A percentile compares a stretch with the other conserved stretches of the same genome.
These are phyloP conservation scores for Eupithecia insigniata DNA, from an alignment of 2,888 invertebrate genomes.

Conservation along the genomic window DNA sequence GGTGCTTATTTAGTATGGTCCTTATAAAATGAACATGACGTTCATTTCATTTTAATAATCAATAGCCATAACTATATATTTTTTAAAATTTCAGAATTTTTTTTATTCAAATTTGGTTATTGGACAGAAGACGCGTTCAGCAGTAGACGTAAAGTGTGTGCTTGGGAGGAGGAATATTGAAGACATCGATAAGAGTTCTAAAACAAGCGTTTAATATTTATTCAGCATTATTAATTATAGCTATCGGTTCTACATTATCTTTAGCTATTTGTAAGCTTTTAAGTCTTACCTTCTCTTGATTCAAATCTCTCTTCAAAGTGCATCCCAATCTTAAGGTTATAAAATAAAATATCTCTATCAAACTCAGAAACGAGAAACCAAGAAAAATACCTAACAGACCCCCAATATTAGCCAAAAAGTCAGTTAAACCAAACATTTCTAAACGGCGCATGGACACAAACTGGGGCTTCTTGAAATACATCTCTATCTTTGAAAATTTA, in stretches of 20 bases:
- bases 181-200: too few relatives aligned
- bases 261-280: neutral
- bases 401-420: slow-evolving; percentile 84
- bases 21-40: too few relatives aligned
- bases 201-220: too few relatives aligned
- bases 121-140: too few relatives aligned
- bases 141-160: too few relatives aligned
- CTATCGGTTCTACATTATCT: neutral
- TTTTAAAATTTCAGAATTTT: too few relatives aligned
- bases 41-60: too few relatives aligned
- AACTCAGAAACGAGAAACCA: slow-evolving; percentile 77
- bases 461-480: slow-evolving; percentile 83
- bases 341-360: slow-evolving; percentile 80
- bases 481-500: slow-evolving; percentile 63
- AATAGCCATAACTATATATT: too few relatives aligned
- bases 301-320: neutral
- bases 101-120: too few relatives aligned
- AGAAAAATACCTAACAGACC: slow-evolving; percentile 82
- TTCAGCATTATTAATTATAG: too few relatives aligned
- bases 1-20: too few relatives aligned
- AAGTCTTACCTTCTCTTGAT: neutral
- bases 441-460: slow-evolving; percentile 83
- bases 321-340: slow-evolving; percentile 51
- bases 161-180: too few relatives aligned
- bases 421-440: slow-evolving; percentile 82